Conservation (phyloP, 2,113 vertebrate species). For the Cheirogaleus medius region DNA sequence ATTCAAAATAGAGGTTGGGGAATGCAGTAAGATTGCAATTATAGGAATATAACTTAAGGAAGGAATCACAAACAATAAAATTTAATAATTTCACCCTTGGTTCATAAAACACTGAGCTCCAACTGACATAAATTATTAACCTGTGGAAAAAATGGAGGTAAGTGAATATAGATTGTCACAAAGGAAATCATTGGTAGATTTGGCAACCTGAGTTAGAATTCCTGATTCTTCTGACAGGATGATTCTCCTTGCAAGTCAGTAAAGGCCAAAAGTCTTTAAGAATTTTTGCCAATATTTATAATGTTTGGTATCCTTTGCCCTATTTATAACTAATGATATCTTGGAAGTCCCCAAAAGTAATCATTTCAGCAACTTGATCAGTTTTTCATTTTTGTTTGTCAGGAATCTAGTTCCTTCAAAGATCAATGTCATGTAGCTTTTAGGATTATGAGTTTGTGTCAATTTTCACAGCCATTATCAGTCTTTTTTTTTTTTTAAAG, state of each 20-base stretch:
- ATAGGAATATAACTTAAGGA: conserved; percentile 73
- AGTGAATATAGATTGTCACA: conserved; percentile 42
- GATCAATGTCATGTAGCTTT: conserved; percentile 3
- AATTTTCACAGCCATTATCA: not conserved
- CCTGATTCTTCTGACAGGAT: conserved; percentile 45
- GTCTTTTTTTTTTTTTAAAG: not conserved
- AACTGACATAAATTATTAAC: conserved; percentile 76
- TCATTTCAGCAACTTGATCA: not conserved
- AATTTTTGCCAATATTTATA: not conserved
- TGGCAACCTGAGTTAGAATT: conserved; percentile 34
- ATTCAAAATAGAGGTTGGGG: conserved; percentile 68
- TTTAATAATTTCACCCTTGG: conserved; percentile 78
- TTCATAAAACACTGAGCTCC: conserved; percentile 72
- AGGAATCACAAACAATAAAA: conserved; percentile 74
- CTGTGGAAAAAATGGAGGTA: conserved; percentile 45
- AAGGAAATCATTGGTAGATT: conserved; percentile 53
- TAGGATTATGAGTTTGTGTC: not conserved
- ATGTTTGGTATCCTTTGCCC: not conserved
- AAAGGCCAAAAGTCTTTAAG: not conserved
- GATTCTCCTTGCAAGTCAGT: not conserved
- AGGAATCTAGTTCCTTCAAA: conserved; percentile 6
- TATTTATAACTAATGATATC: not conserved
- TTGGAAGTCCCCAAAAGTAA: not conserved
- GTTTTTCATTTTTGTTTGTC: conserved; percentile 35
- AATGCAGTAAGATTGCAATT: conserved; percentile 66